Percentiles rank a stretch among this genome's conserved stretches.
Conservation (phyloP, 2,797 vertebrate genomes). For the Sardinella longiceps region DNA sequence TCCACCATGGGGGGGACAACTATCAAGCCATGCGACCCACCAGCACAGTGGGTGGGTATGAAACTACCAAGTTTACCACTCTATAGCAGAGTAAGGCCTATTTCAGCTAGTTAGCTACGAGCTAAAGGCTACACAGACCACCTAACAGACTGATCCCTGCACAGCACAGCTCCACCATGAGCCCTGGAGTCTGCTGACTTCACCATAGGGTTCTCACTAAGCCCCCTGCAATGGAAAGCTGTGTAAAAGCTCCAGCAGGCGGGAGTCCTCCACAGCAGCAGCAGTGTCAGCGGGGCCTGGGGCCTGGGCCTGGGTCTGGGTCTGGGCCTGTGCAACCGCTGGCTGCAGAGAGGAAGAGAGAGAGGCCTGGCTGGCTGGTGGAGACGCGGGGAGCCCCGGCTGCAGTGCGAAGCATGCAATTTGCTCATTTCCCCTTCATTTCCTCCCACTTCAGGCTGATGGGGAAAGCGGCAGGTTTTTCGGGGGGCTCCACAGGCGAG, state of each 20-base stretch:
- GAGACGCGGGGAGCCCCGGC: background rate
- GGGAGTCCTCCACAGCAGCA: background rate
- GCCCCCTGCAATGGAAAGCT: background rate
- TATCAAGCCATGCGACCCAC: background rate
- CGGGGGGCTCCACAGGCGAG: background rate
- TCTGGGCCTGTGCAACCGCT: background rate
- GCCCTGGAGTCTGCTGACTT: background rate
- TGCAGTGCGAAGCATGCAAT: slow-evolving; percentile 23
- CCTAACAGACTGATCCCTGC: background rate
- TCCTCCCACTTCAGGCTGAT: slow-evolving; percentile 23
- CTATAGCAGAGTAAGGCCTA: background rate
- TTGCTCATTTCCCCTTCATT: slow-evolving; percentile 32
- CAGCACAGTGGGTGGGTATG: background rate
- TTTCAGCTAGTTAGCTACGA: background rate
- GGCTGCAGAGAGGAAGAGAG: slow-evolving; percentile 1
- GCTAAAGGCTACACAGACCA: background rate
- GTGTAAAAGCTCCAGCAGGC: background rate
- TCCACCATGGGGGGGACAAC: background rate
- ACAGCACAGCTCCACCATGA: background rate
- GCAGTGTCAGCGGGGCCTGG: background rate
- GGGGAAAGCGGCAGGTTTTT: background rate
- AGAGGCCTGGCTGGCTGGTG: background rate
- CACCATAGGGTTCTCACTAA: background rate
- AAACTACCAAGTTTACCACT: background rate
- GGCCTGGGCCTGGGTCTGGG: background rate